A percentile compares a stretch with the other conserved stretches of the same genome.
Conservation (phyloP, 2,797 vertebrate genomes). For the Synanceia verrucosa region DNA sequence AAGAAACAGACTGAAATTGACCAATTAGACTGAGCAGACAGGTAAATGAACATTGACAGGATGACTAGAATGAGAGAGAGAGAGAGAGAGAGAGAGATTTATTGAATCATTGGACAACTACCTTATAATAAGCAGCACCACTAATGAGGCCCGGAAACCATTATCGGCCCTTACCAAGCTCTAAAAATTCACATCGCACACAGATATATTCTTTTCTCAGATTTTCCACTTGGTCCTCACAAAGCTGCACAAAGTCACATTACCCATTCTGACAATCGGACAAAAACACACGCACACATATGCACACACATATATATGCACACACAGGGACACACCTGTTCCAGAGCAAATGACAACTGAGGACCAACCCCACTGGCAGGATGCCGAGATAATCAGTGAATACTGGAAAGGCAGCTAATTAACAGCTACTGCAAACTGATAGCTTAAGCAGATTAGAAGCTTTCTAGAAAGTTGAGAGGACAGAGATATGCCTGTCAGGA, state of each 20-base stretch:
- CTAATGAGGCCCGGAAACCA: background rate
- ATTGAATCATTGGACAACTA: background rate
- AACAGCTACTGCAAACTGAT: slow-evolving; percentile 64
- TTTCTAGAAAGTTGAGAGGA: slow-evolving; percentile 69
- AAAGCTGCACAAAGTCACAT: slow-evolving; percentile 8
- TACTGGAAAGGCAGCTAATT: slow-evolving; percentile 68
- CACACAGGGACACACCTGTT: slow-evolving; percentile 7
- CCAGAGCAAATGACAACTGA: slow-evolving; percentile 38
- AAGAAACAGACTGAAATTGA: background rate
- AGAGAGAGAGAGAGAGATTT: background rate
- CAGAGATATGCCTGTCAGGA: slow-evolving; percentile 71
- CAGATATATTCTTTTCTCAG: background rate
- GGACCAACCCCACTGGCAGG: slow-evolving; percentile 44
- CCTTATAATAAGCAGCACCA: background rate
- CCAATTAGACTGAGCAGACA: background rate
- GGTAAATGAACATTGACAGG: too few relatives aligned
- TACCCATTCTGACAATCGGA: background rate
- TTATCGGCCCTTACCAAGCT: background rate
- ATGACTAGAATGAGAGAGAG: background rate
- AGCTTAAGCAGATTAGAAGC: slow-evolving; percentile 66
- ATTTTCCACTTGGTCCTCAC: background rate
- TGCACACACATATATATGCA: background rate
- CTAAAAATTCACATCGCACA: background rate
- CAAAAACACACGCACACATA: background rate
- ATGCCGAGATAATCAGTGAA: slow-evolving; percentile 62